Conservation (phyloP, 1,140 invertebrate species). For the Bombus sylvicola region DNA sequence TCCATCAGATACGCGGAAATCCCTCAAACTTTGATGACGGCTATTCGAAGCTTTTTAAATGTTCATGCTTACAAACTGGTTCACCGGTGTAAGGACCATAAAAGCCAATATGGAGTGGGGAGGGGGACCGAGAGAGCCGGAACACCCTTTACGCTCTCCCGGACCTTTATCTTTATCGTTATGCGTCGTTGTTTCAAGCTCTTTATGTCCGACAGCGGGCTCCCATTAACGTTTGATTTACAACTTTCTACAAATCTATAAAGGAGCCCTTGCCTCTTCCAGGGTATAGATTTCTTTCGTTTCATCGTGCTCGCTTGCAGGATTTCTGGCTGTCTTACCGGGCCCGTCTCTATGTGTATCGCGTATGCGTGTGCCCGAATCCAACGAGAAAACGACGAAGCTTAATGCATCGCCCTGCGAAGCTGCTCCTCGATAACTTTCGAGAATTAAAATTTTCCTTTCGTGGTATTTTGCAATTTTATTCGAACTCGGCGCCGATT, state of each 20-base stretch:
- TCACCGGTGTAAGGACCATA: constrained; percentile 59
- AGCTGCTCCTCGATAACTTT: too few relatives aligned
- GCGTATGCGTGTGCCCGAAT: too few relatives aligned
- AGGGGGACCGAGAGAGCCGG: constrained; percentile 3
- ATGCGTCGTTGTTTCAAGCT: constrained; percentile 81
- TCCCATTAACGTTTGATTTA: constrained; percentile 83
- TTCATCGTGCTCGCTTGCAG: constrained; percentile 4
- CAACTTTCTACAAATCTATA: constrained; percentile 83
- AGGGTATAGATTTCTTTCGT: constrained; percentile 66
- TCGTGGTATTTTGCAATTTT: too few relatives aligned
- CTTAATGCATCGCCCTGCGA: neutral
- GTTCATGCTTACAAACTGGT: constrained; percentile 68
- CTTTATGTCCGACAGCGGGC: constrained; percentile 79
- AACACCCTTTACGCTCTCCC: constrained; percentile 65
- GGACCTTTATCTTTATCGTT: constrained; percentile 81
- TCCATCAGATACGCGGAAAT: constrained; percentile 54
- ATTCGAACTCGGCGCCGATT: too few relatives aligned
- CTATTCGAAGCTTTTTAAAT: constrained; percentile 48
- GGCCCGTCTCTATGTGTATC: too few relatives aligned
- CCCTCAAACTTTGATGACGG: constrained; percentile 54
- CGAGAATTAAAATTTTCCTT: too few relatives aligned
- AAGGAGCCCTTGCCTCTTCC: constrained; percentile 71
- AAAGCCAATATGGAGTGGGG: constrained; percentile 55
- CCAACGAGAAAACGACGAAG: neutral
- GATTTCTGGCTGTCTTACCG: neutral